Evolutionary conservation across 1,140 invertebrate species (phyloP), one percentile per base, ranked within the genome.

Genomic region (Procambarus virginalis): DNA sequence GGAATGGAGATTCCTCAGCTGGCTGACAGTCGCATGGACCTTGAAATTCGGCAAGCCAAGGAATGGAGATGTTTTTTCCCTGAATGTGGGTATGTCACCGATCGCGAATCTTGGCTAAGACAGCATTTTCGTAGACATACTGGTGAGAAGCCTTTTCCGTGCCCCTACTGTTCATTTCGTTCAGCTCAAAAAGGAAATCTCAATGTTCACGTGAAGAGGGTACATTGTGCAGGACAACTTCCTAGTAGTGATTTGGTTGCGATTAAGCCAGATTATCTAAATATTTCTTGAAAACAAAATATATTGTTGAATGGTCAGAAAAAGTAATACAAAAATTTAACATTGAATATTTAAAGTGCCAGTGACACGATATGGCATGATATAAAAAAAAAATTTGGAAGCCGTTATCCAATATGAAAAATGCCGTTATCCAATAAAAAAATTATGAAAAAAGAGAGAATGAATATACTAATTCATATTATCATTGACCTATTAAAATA

Each of bases 181-280:
- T 88, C 86, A 4, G 86, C 86, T 58, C 86, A 88, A 60, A 88
- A 73, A 49, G 86, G 86, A 45, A 88, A 88, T n/a, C 78, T 88
- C 20, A 88, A 88, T 58, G 86, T 88, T 51, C 86, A 88, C 60
- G 60, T 88, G 34, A 88, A 73, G 68, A 80, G 86, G 20, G 86
- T 88, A 14, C 86, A 88, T 22, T 51, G 34, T 70, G 75, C 8
- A 8, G 84, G 75, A n/a, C 58, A 46, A 10, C 22, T 17, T 3
- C 46, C 76, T 8, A 34, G 68, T 34, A 73, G 6, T 73, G 68
- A 73, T 4, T 73, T n/a, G 22, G 68, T 73, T 34, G 68, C 10
- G 34, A 9, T 73, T 10, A 73, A 73, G 22, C 20, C 68, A 22
- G 68, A 73, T 34, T 73, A 34, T 34, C n/a, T 22, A 5, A 73